Conservation (phyloP, 92 coral and sea anemone species). For the Desmophyllum pertusum region DNA sequence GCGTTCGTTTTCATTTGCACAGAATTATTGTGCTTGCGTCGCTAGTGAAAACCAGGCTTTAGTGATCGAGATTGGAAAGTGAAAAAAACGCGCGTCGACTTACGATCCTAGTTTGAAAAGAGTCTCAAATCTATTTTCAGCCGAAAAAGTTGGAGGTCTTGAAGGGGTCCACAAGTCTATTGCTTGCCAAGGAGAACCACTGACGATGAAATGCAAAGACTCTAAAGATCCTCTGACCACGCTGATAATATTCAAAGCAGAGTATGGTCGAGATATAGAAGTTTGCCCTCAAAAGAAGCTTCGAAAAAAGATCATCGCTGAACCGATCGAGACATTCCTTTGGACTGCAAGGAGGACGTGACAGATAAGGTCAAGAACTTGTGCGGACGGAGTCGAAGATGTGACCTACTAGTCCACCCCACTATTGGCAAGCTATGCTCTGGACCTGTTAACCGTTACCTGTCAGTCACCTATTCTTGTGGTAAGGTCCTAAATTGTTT, state of each 20-base stretch:
- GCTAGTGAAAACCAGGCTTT: no score
- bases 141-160: slow-evolving; percentile 15
- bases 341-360: neutral
- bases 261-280: neutral
- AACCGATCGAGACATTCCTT: neutral
- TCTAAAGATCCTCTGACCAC: neutral
- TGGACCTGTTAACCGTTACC: neutral
- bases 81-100: neutral
- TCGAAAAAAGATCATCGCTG: neutral
- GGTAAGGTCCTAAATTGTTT: slow-evolving; percentile 21
- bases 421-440: neutral
- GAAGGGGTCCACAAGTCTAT: neutral
- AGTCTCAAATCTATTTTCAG: neutral
- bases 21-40: no score
- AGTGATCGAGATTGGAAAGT: no score
- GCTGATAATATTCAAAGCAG: slow-evolving; percentile 19
- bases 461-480: slow-evolving; percentile 23
- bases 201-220: slow-evolving; percentile 5
- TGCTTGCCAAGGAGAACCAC: slow-evolving; percentile 19
- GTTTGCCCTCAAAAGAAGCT: slow-evolving; percentile 17
- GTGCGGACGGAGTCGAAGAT: slow-evolving; percentile 22
- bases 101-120: no score
- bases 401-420: neutral
- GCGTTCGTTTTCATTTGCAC: no score
- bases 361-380: neutral